A percentile compares a stretch with the other conserved stretches of the same genome.
These are phyloP conservation scores for Marisa cornuarietis DNA, from an alignment of 1,140 invertebrate genomes.

Conservation along the genomic window DNA sequence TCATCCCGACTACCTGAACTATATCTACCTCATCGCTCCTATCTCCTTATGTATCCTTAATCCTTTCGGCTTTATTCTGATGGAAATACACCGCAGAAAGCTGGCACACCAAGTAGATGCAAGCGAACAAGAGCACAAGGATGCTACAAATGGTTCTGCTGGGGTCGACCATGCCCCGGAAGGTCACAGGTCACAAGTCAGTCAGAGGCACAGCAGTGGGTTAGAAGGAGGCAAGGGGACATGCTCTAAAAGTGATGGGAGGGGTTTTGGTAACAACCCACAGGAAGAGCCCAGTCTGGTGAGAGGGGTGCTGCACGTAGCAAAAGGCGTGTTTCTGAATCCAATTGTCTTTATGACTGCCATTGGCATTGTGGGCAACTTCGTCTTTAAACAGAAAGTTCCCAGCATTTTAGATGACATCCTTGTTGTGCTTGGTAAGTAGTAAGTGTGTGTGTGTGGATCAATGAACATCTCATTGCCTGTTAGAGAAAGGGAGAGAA, in stretches of 20 bases:
- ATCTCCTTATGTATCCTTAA: slow-evolving; percentile 93
- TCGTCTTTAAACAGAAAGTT: slow-evolving; percentile 80
- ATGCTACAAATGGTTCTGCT: background rate
- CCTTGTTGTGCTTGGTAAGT: slow-evolving; percentile 72
- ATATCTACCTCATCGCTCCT: slow-evolving; percentile 92
- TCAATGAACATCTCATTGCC: background rate
- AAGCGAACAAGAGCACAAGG: background rate
- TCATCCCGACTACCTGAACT: slow-evolving; percentile 89
- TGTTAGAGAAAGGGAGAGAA: background rate
- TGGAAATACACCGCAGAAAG: slow-evolving; percentile 82
- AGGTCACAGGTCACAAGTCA: background rate
- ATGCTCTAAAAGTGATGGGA: too few relatives aligned
- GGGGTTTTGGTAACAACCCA: background rate
- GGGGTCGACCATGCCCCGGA: background rate
- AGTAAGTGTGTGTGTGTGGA: background rate
- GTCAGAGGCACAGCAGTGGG: slow-evolving; percentile 1
- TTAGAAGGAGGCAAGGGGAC: background rate
- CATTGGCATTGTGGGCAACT: slow-evolving; percentile 88
- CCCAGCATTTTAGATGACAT: slow-evolving; percentile 80
- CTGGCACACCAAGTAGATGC: slow-evolving; percentile 54
- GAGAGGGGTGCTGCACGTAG: slow-evolving; percentile 42
- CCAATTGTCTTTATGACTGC: slow-evolving; percentile 93
- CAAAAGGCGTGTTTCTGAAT: slow-evolving; percentile 83
- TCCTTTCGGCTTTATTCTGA: slow-evolving; percentile 88
- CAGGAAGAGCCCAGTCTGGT: background rate